phyloP scores from a whole-genome alignment of 2,113 vertebrate species.

The Sorex araneus region DNA sequence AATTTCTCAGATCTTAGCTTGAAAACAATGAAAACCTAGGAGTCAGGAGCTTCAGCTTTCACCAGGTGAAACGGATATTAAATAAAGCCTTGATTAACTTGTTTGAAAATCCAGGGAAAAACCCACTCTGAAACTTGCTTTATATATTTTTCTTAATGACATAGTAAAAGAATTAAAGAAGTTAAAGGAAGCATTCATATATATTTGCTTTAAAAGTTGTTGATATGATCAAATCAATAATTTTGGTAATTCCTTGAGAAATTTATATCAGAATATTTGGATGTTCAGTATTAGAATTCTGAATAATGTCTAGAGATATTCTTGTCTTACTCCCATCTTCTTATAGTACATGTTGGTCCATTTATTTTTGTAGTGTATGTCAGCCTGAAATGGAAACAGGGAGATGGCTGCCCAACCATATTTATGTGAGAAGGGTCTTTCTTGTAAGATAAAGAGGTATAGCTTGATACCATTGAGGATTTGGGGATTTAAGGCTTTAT shows the following conservation, averaged over 20 bases:
- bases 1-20: not conserved
- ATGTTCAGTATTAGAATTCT: not conserved
- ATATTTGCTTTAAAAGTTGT: constrained; percentile 37
- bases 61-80: constrained; percentile 41
- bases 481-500: constrained; percentile 20
- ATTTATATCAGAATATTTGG: not conserved
- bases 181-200: not conserved
- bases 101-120: constrained; percentile 40
- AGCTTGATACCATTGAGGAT: not conserved
- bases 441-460: constrained; percentile 29
- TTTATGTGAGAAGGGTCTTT: not conserved
- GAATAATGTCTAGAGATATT: not conserved
- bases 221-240: not conserved
- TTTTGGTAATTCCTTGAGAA: constrained; percentile 29
- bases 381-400: constrained; percentile 29
- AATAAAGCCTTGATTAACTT: constrained; percentile 57
- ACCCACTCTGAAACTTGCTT: constrained; percentile 18
- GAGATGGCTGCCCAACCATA: not conserved
- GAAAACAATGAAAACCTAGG: not conserved
- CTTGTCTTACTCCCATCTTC: too few species aligned
- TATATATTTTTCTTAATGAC: constrained; percentile 22
- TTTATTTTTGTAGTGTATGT: constrained; percentile 10
- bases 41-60: constrained; percentile 51
- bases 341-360: not conserved
- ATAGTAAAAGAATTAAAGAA: constrained; percentile 7